A percentile compares a stretch with the other conserved stretches of the same genome.
Evolutionary conservation across 2,797 vertebrate species (phyloP).

Genomic region (Percopsis omiscomaycus): DNA sequence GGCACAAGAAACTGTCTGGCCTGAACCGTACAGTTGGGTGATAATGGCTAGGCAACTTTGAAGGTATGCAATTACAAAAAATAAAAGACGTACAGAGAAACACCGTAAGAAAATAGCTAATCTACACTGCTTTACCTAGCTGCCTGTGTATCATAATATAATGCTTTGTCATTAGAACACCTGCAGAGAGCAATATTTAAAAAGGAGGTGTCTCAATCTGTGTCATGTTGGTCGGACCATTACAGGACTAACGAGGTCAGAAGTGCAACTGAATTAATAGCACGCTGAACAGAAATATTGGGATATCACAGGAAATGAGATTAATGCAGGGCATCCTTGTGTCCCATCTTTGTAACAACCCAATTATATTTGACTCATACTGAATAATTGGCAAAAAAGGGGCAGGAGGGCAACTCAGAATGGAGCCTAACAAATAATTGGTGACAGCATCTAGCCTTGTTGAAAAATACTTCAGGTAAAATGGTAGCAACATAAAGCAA

Average conservation of each 20-base stretch:
- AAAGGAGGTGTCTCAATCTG: too few relatives aligned
- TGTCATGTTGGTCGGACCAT: too few relatives aligned
- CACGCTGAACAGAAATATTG: constrained; percentile 17
- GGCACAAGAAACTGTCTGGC: too few relatives aligned
- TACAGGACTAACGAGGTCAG: too few relatives aligned
- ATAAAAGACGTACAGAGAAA: not conserved
- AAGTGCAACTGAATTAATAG: not conserved
- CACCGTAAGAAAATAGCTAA: not conserved
- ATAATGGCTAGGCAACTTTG: constrained; percentile 25
- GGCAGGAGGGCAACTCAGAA: constrained; percentile 32
- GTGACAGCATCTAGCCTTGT: constrained; percentile 2
- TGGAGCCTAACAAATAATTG: constrained; percentile 6
- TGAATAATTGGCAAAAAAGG: constrained; percentile 33
- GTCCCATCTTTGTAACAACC: constrained; percentile 33
- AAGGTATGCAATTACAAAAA: not conserved
- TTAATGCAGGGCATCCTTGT: constrained; percentile 27
- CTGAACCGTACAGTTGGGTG: constrained; percentile 21
- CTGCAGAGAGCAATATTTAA: not conserved
- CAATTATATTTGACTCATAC: constrained; percentile 32
- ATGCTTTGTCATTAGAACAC: not conserved
- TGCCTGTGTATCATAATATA: not conserved
- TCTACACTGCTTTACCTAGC: constrained; percentile 5
- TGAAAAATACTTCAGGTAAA: not conserved
- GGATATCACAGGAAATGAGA: constrained; percentile 30
- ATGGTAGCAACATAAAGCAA: too few relatives aligned